Evolutionary conservation across 2,888 invertebrate genomes (phyloP).

Genomic region (Synanthedon vespiformis): DNA sequence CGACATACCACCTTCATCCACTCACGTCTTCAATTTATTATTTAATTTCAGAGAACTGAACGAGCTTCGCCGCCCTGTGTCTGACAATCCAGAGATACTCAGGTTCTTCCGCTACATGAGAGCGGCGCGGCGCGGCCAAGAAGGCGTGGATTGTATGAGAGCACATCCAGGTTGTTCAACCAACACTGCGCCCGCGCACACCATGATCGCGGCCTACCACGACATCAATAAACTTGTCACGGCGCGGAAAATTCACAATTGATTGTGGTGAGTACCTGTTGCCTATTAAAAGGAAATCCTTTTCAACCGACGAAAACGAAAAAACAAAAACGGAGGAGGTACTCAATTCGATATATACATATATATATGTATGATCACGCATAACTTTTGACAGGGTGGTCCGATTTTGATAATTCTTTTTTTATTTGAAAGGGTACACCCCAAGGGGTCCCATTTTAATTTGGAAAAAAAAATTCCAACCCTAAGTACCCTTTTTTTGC

Average conservation of each 20-base stretch:
- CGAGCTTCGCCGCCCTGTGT: slow-evolving; percentile 85
- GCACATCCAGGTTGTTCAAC: slow-evolving; percentile 74
- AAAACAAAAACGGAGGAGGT: too few species aligned
- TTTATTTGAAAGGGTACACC: too few species aligned
- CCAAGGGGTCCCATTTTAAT: too few species aligned
- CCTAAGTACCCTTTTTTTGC: too few species aligned
- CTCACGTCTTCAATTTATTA: too few species aligned
- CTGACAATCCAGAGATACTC: slow-evolving; percentile 88
- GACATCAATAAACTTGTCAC: slow-evolving; percentile 90
- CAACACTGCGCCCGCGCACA: slow-evolving; percentile 76
- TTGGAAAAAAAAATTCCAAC: too few species aligned
- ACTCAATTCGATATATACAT: too few species aligned
- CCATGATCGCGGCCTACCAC: slow-evolving; percentile 88
- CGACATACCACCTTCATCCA: too few species aligned
- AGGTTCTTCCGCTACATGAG: slow-evolving; percentile 93
- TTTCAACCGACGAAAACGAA: too few species aligned
- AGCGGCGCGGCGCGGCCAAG: slow-evolving; percentile 87
- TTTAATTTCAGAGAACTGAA: slow-evolving; percentile 78
- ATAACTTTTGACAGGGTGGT: too few species aligned
- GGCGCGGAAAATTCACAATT: slow-evolving; percentile 74
- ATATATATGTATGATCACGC: too few species aligned
- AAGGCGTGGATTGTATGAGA: slow-evolving; percentile 79
- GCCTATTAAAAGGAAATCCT: neutral
- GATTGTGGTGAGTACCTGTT: slow-evolving; percentile 3
- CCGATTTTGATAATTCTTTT: too few species aligned